Conservation (phyloP, 2,113 vertebrate genomes). For the Mustela lutreola region DNA sequence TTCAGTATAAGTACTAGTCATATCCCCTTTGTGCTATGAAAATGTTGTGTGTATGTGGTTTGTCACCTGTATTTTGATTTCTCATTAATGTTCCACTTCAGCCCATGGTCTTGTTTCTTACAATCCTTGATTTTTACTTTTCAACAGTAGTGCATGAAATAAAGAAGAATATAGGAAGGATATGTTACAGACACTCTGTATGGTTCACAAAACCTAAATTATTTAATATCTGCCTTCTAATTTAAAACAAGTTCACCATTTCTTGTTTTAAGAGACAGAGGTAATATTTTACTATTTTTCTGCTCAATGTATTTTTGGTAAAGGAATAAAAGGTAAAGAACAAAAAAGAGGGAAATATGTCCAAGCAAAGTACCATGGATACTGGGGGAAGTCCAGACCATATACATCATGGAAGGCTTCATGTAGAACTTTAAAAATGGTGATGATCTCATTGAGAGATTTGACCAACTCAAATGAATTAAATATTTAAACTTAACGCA, state of each 20-base stretch:
- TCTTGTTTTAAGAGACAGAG: background rate
- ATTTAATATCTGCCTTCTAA: background rate
- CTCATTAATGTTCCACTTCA: background rate
- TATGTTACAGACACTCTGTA: background rate
- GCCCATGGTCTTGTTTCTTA: background rate
- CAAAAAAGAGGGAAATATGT: background rate
- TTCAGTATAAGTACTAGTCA: background rate
- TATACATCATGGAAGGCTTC: background rate
- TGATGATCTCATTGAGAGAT: background rate
- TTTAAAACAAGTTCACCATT: background rate
- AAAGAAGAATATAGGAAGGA: background rate
- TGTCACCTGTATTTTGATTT: background rate
- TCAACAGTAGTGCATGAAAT: background rate
- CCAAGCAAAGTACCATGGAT: background rate
- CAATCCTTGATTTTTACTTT: background rate
- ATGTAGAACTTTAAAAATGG: background rate
- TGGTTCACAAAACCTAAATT: background rate
- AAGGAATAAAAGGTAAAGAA: background rate
- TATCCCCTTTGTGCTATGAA: background rate
- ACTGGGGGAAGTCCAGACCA: background rate
- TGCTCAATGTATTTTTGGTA: background rate
- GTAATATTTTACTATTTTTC: background rate
- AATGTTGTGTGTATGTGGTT: rapidly evolving
- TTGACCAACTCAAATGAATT: background rate
- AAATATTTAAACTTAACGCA: background rate